Evolutionary conservation across 2,888 invertebrate species (phyloP).

Genomic region (Iphiclides podalirius): DNA sequence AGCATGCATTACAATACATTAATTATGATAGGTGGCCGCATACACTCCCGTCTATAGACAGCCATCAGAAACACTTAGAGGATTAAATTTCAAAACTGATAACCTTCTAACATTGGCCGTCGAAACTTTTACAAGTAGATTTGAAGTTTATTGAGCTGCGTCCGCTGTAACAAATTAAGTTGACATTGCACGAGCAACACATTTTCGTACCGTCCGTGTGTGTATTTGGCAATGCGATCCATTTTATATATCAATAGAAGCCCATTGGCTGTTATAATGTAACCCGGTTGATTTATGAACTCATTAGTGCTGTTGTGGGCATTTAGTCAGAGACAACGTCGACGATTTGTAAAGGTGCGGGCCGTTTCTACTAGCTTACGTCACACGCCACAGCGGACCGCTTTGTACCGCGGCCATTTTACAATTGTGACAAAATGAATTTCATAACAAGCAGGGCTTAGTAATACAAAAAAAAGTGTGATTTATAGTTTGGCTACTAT

Average conservation of each 20-base stretch:
- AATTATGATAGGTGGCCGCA: slow-evolving; percentile 16
- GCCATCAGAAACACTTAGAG: slow-evolving; percentile 49
- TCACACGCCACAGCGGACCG: slow-evolving; percentile 20
- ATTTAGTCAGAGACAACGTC: slow-evolving; percentile 26
- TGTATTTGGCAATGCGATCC: slow-evolving; percentile 27
- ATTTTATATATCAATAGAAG: slow-evolving; percentile 14
- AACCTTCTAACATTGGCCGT: slow-evolving; percentile 64
- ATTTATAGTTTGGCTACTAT: slow-evolving; percentile 6
- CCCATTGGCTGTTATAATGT: slow-evolving; percentile 20
- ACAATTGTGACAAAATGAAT: slow-evolving; percentile 20
- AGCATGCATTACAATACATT: slow-evolving; percentile 22
- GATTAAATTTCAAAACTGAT: slow-evolving; percentile 59
- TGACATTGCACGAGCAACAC: slow-evolving; percentile 47
- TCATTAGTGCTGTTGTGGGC: slow-evolving; percentile 28
- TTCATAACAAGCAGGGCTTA: slow-evolving; percentile 7
- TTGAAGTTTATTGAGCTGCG: slow-evolving; percentile 48
- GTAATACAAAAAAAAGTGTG: slow-evolving; percentile 5
- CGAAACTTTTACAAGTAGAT: slow-evolving; percentile 62
- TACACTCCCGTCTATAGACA: slow-evolving; percentile 27
- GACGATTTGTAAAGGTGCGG: slow-evolving; percentile 24
- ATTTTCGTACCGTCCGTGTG: slow-evolving; percentile 20
- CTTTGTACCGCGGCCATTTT: slow-evolving; percentile 10
- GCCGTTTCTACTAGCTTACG: slow-evolving; percentile 26
- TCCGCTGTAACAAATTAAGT: slow-evolving; percentile 49
- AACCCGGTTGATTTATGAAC: slow-evolving; percentile 29